These are phyloP conservation scores for Drosophila lini DNA, from an alignment of 1,140 invertebrate genomes.

Conservation along the genomic window DNA sequence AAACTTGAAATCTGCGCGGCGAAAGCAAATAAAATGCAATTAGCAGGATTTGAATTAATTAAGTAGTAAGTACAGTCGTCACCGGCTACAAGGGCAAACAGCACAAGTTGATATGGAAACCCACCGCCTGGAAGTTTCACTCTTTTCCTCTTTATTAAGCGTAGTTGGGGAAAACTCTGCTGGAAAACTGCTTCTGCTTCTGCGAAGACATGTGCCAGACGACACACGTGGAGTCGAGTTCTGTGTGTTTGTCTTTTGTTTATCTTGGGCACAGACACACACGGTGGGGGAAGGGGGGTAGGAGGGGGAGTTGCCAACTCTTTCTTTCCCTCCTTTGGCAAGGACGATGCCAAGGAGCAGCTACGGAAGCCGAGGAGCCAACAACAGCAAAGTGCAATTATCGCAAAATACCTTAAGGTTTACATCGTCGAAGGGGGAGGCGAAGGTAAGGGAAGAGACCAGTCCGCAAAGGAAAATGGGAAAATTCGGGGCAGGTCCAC, in stretches of 20 bases:
- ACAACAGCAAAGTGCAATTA: conserved; percentile 82
- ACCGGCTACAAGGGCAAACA: conserved; percentile 10
- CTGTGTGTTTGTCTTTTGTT: conserved; percentile 66
- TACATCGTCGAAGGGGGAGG: conserved; percentile 62
- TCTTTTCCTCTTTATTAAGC: conserved; percentile 11
- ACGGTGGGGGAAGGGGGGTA: background rate
- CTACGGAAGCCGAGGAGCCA: conserved; percentile 20
- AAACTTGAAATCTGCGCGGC: conserved; percentile 70
- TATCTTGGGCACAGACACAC: conserved; percentile 68
- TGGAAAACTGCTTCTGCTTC: background rate
- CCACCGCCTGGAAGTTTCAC: conserved; percentile 12
- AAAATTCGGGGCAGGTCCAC: conserved; percentile 37
- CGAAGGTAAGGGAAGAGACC: background rate
- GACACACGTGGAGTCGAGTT: conserved; percentile 23
- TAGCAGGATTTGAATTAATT: conserved; percentile 81
- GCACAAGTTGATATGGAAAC: conserved; percentile 30
- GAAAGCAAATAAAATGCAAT: conserved; percentile 81
- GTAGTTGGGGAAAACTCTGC: conserved; percentile 4
- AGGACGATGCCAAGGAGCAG: conserved; percentile 17
- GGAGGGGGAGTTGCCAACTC: conserved; percentile 42
- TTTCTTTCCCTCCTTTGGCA: conserved; percentile 42
- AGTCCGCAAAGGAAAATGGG: conserved; percentile 7
- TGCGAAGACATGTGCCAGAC: conserved; percentile 69
- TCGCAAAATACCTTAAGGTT: conserved; percentile 83
- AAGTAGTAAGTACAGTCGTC: conserved; percentile 64